phyloP scores from a whole-genome alignment of 1,140 invertebrate species.

The Palaemon carinicauda region DNA sequence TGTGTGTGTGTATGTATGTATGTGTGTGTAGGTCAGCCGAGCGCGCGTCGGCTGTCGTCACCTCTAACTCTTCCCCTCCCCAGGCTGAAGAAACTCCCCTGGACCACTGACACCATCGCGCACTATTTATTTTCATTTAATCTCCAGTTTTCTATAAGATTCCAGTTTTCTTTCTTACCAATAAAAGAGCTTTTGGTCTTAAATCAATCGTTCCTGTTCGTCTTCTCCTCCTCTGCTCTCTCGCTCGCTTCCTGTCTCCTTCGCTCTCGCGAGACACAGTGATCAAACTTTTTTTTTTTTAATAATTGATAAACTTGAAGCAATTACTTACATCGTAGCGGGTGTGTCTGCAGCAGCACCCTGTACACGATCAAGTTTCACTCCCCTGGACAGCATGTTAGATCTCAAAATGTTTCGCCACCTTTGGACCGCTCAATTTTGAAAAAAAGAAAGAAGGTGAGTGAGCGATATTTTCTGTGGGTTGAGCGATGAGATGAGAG shows the following conservation, averaged over 20 bases:
- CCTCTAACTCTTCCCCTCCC: background rate
- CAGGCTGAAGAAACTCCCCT: background rate
- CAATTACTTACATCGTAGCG: background rate
- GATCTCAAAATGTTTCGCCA: constrained; percentile 46
- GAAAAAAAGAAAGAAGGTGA: constrained; percentile 4
- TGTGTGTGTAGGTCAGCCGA: background rate
- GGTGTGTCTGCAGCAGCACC: background rate
- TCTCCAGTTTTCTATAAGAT: too few relatives aligned
- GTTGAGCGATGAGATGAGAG: constrained; percentile 47
- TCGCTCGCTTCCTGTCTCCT: too few relatives aligned
- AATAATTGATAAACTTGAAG: too few relatives aligned
- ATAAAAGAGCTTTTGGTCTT: too few relatives aligned
- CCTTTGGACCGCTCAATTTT: constrained; percentile 13
- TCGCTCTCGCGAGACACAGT: too few relatives aligned
- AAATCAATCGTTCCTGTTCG: too few relatives aligned
- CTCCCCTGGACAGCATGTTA: background rate
- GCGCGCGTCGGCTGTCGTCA: constrained; percentile 11
- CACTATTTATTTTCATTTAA: too few relatives aligned
- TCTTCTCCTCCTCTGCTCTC: too few relatives aligned
- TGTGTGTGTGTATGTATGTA: background rate
- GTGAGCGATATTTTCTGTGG: constrained; percentile 54
- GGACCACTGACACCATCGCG: background rate
- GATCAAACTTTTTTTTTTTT: too few relatives aligned
- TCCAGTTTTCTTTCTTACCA: too few relatives aligned
- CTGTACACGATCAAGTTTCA: constrained; percentile 12